Evolutionary conservation across 2,113 vertebrate genomes (phyloP).

Genomic region (Percopsis transmontana): DNA sequence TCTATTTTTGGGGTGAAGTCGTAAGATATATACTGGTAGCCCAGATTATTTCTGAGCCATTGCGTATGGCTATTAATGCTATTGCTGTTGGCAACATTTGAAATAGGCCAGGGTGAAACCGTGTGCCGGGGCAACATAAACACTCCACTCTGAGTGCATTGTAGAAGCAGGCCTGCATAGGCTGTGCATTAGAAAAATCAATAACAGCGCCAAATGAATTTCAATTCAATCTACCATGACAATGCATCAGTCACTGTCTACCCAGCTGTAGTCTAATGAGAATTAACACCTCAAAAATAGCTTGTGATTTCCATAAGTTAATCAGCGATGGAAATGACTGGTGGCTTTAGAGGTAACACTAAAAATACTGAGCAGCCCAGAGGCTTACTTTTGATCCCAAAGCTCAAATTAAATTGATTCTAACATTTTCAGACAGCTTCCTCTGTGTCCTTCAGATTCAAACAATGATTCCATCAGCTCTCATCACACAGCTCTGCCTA

Average conservation of each 20-base stretch:
- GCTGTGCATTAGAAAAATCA: slow-evolving; percentile 6
- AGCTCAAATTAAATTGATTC: slow-evolving; percentile 66
- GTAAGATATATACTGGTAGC: too few species aligned
- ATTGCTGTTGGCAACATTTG: too few species aligned
- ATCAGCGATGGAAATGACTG: slow-evolving; percentile 69
- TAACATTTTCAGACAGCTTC: slow-evolving; percentile 66
- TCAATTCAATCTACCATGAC: slow-evolving; percentile 19
- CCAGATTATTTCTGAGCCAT: too few species aligned
- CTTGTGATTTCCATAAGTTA: slow-evolving; percentile 61
- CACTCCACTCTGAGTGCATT: not conserved
- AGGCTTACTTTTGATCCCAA: slow-evolving; percentile 68
- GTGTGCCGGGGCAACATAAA: too few species aligned
- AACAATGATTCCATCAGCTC: slow-evolving; percentile 69
- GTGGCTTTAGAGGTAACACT: slow-evolving; percentile 65
- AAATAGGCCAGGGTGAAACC: too few species aligned
- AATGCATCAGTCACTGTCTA: slow-evolving; percentile 52
- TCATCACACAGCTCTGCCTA: slow-evolving; percentile 58
- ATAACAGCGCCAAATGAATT: slow-evolving; percentile 21
- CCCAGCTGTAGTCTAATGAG: slow-evolving; percentile 46
- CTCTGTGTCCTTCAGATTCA: slow-evolving; percentile 67
- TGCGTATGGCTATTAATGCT: too few species aligned
- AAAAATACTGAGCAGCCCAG: slow-evolving; percentile 68
- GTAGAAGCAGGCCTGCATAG: slow-evolving; percentile 19
- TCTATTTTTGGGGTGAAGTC: too few species aligned
- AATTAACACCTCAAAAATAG: slow-evolving; percentile 68